These are phyloP conservation scores for Lipotes vexillifer DNA, from an alignment of 2,113 vertebrate genomes.

Conservation along the genomic window DNA sequence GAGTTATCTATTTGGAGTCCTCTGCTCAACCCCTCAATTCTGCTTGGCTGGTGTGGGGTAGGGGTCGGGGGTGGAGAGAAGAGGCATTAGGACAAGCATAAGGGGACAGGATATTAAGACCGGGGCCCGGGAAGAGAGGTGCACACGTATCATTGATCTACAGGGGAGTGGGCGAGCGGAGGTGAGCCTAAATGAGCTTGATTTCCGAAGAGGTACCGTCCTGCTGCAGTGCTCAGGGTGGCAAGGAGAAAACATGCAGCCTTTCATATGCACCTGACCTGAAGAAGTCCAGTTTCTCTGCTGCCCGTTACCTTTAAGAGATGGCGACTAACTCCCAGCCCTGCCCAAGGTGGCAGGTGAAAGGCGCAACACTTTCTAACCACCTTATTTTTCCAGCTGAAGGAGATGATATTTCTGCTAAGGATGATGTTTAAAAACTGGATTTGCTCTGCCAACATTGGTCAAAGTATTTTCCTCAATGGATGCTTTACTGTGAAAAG, in stretches of 20 bases:
- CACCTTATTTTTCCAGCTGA: not conserved
- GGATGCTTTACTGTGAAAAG: not conserved
- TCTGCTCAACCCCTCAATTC: not conserved
- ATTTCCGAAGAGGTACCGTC: not conserved
- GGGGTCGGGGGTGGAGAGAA: not conserved
- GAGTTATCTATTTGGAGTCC: not conserved
- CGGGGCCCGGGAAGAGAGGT: not conserved
- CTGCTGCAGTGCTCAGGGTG: not conserved
- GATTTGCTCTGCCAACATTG: not conserved
- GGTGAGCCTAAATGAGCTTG: not conserved
- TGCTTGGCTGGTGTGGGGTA: not conserved
- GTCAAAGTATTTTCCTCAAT: not conserved
- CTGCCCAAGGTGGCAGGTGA: not conserved
- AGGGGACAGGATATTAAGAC: not conserved
- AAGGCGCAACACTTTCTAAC: not conserved
- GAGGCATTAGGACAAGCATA: not conserved
- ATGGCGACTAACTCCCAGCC: not conserved
- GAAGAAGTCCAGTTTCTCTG: not conserved
- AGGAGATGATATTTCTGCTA: not conserved
- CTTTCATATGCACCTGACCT: not conserved
- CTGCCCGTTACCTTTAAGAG: not conserved
- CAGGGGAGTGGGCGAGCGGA: fast-evolving
- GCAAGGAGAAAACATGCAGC: not conserved
- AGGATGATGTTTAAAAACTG: not conserved
- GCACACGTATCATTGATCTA: not conserved